Conservation (phyloP, 2,797 vertebrate genomes). For the Sebastes kiyomatsui region DNA sequence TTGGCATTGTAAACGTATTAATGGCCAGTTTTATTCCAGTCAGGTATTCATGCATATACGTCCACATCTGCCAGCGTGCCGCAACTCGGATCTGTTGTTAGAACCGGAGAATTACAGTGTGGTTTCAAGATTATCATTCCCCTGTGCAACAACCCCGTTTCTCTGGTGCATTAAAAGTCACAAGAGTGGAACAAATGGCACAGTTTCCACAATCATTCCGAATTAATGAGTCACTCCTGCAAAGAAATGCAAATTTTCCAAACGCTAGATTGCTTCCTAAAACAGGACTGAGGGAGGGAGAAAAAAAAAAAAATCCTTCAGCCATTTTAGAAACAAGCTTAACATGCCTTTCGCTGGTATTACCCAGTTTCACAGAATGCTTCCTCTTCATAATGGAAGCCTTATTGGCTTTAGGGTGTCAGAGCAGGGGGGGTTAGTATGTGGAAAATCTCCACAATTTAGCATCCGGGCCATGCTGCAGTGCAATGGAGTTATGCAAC, state of each 20-base stretch:
- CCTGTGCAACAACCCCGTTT: conserved; percentile 63
- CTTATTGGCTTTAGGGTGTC: conserved; percentile 63
- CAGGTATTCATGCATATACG: background rate
- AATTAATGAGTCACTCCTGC: conserved; percentile 76
- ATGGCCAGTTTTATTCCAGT: background rate
- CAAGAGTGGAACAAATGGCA: conserved; percentile 75
- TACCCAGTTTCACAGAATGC: conserved; percentile 53
- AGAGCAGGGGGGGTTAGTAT: conserved; percentile 52
- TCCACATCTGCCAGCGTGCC: conserved; percentile 3
- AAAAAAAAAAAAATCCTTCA: conserved; percentile 42
- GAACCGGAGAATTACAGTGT: conserved; percentile 44
- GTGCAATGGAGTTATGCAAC: conserved; percentile 49
- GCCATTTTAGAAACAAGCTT: conserved; percentile 66
- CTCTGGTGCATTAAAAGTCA: conserved; percentile 76
- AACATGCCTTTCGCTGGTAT: conserved; percentile 47
- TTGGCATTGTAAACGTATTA: background rate
- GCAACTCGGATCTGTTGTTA: conserved; percentile 22
- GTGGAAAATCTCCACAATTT: conserved; percentile 62
- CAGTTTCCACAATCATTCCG: conserved; percentile 73
- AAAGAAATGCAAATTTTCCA: conserved; percentile 74
- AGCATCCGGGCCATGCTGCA: conserved; percentile 15
- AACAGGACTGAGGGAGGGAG: conserved; percentile 52
- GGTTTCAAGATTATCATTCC: conserved; percentile 56
- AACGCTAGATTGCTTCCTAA: conserved; percentile 71
- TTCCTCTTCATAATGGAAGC: conserved; percentile 61